Conservation (phyloP, 23 tunicate genomes). For the Ascidia mentula region DNA sequence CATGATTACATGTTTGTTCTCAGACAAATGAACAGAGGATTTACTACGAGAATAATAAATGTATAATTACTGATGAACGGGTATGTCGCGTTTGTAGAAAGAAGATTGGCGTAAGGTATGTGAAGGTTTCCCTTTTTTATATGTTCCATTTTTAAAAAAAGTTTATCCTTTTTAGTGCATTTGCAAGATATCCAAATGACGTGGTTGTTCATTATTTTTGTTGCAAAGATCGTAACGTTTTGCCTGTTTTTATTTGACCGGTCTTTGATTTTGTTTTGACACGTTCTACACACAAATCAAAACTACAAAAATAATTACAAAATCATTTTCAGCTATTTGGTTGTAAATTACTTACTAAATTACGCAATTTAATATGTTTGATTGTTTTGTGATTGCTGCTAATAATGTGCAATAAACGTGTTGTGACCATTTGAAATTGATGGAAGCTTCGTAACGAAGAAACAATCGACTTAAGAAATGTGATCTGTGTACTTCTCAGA, state of each 20-base stretch:
- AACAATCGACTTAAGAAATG: not conserved
- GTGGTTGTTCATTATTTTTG: conserved; percentile 83
- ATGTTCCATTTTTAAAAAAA: not conserved
- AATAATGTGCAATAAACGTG: not conserved
- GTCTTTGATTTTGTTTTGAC: not conserved
- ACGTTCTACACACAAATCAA: too few relatives aligned
- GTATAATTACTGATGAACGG: conserved; percentile 66
- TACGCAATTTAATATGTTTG: not conserved
- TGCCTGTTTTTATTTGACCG: not conserved
- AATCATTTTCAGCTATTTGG: too few relatives aligned
- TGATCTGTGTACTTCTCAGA: not conserved
- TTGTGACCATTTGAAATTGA: not conserved
- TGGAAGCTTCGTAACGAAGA: not conserved
- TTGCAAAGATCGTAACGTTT: conserved; percentile 57
- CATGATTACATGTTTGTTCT: not conserved
- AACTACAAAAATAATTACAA: too few relatives aligned
- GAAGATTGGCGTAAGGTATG: conserved; percentile 75
- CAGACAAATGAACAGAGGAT: conserved; percentile 72
- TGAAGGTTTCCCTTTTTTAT: not conserved
- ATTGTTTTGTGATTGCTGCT: not conserved
- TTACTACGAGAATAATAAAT: conserved; percentile 49
- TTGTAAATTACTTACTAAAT: too few relatives aligned
- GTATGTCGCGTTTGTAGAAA: conserved; percentile 64
- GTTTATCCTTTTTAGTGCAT: conserved; percentile 46
- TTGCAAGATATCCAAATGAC: conserved; percentile 74